phyloP scores from a whole-genome alignment of 2,113 vertebrate species.

The Gymnobelideus leadbeateri region DNA sequence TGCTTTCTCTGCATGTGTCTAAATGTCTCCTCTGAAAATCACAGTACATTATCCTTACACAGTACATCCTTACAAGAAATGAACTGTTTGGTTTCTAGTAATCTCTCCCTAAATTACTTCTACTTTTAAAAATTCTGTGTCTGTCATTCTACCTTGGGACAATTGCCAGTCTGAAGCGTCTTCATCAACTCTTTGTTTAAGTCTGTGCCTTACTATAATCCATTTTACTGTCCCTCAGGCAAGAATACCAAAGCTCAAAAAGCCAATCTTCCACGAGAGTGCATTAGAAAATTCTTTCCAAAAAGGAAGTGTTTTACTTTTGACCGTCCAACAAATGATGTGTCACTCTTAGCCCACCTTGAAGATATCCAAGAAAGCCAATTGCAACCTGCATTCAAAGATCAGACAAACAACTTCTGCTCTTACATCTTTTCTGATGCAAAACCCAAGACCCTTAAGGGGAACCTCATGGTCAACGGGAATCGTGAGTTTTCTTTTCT shows the following conservation, averaged over 20 bases:
- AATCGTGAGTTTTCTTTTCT: constrained; percentile 54
- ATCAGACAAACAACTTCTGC: constrained; percentile 53
- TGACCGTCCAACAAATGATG: constrained; percentile 27
- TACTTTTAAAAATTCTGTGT: too few relatives aligned
- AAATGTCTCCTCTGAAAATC: too few relatives aligned
- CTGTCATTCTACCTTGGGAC: too few relatives aligned
- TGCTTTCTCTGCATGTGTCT: too few relatives aligned
- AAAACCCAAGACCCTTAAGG: constrained; percentile 54
- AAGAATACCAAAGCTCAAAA: neutral
- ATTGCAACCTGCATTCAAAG: constrained; percentile 49
- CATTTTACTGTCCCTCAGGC: constrained; percentile 15
- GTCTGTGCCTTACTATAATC: neutral
- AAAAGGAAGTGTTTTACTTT: constrained; percentile 75
- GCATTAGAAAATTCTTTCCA: constrained; percentile 65
- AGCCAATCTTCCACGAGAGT: constrained; percentile 64
- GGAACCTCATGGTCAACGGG: constrained; percentile 54
- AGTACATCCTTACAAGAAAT: too few relatives aligned
- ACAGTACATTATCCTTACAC: too few relatives aligned
- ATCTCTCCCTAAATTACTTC: too few relatives aligned
- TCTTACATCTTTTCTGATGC: constrained; percentile 44
- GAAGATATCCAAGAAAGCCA: constrained; percentile 50
- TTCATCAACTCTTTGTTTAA: neutral
- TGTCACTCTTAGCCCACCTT: constrained; percentile 1
- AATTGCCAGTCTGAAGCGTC: neutral
- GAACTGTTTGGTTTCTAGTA: too few relatives aligned